phyloP scores from a whole-genome alignment of 2,888 invertebrate species.

The Drosophila mimica region DNA sequence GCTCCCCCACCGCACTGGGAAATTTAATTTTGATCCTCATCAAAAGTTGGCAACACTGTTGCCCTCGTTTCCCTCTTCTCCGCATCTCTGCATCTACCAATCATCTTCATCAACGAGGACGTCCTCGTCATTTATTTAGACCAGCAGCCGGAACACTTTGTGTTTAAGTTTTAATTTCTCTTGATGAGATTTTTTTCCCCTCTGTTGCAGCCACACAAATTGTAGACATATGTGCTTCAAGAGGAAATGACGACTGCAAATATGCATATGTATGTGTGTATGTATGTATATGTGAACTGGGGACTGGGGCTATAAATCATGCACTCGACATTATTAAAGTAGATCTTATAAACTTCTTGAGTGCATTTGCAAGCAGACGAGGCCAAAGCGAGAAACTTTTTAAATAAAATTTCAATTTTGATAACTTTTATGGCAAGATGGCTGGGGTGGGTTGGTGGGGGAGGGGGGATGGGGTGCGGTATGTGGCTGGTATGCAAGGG shows the following conservation, averaged over 20 bases:
- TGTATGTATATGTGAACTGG: neutral
- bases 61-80: neutral
- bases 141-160: constrained; percentile 42
- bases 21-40: neutral
- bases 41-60: neutral
- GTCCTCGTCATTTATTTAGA: constrained; percentile 53
- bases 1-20: neutral
- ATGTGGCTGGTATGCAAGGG: neutral
- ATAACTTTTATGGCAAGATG: constrained; percentile 70
- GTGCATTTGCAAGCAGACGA: constrained; percentile 57
- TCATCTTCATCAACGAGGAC: constrained; percentile 31
- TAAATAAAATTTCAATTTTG: constrained; percentile 80
- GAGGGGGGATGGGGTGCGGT: neutral
- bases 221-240: constrained; percentile 1
- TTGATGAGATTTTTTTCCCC: constrained; percentile 68
- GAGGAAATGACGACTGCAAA: neutral
- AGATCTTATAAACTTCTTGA: constrained; percentile 75
- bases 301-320: constrained; percentile 55
- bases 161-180: constrained; percentile 76
- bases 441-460: neutral
- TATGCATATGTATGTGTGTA: neutral
- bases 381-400: constrained; percentile 69
- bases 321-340: constrained; percentile 80
- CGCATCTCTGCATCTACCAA: neutral
- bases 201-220: constrained; percentile 29